phyloP scores from a whole-genome alignment of 1,140 invertebrate species.

The Heliconius eleuchia region DNA sequence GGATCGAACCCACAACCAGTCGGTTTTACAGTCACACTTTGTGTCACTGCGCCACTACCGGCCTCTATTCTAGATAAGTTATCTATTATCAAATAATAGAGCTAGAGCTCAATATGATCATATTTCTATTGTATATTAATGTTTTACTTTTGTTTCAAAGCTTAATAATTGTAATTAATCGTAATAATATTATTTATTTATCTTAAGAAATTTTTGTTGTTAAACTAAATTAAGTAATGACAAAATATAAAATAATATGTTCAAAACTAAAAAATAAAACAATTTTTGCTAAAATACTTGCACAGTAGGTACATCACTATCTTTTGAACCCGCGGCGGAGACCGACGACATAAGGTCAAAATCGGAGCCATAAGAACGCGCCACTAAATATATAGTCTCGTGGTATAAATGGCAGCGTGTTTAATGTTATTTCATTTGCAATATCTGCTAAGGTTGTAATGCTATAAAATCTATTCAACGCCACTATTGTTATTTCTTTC shows the following conservation, averaged over 20 bases:
- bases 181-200: too few species aligned
- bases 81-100: not conserved
- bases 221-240: too few species aligned
- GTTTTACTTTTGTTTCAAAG: too few species aligned
- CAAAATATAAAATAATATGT: too few species aligned
- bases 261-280: not conserved
- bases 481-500: slow-evolving; percentile 20
- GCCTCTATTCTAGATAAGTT: not conserved
- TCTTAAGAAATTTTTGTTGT: too few species aligned
- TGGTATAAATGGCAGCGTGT: slow-evolving; percentile 63
- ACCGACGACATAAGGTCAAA: slow-evolving; percentile 77
- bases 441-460: slow-evolving; percentile 32
- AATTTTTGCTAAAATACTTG: not conserved
- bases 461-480: slow-evolving; percentile 38
- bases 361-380: slow-evolving; percentile 63
- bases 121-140: not conserved
- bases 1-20: too few species aligned
- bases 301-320: slow-evolving; percentile 46
- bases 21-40: too few species aligned
- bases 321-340: slow-evolving; percentile 58
- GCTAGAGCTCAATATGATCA: not conserved
- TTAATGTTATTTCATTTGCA: slow-evolving; percentile 73
- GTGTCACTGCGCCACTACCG: too few species aligned
- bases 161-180: too few species aligned
- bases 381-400: slow-evolving; percentile 74